Conservation (phyloP, 1,140 invertebrate genomes). For the Megathymus violae region DNA sequence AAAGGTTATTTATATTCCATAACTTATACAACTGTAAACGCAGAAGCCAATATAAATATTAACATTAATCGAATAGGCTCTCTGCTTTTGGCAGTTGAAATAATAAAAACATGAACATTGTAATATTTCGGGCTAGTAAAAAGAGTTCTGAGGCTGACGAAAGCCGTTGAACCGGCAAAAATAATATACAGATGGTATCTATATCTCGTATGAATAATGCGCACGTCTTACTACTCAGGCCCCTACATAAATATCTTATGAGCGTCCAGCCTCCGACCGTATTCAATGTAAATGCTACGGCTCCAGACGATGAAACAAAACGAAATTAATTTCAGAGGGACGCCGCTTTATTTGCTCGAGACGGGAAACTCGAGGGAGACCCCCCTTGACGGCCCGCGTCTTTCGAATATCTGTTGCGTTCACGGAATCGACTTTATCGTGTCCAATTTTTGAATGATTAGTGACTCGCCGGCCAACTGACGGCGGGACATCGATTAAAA, state of each 20-base stretch:
- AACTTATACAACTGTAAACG: neutral
- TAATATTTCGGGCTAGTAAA: conserved; percentile 30
- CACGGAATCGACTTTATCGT: conserved; percentile 57
- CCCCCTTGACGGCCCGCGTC: conserved; percentile 68
- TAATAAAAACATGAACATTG: conserved; percentile 18
- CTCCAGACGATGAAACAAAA: conserved; percentile 81
- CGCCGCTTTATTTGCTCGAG: conserved; percentile 72
- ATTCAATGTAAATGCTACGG: conserved; percentile 81
- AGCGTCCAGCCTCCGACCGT: conserved; percentile 72
- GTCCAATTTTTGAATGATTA: conserved; percentile 66
- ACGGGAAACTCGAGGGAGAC: conserved; percentile 60
- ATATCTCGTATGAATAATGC: conserved; percentile 79
- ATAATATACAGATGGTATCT: conserved; percentile 72
- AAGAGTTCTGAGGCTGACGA: conserved; percentile 33
- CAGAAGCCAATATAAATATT: neutral
- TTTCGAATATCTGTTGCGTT: conserved; percentile 59
- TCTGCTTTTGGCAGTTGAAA: neutral
- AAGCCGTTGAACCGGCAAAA: conserved; percentile 74
- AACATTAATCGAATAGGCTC: neutral
- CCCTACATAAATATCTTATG: conserved; percentile 78
- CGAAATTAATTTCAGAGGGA: conserved; percentile 80
- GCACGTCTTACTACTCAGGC: conserved; percentile 72
- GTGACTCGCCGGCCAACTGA: conserved; percentile 51
- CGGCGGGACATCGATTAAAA: conserved; percentile 54
- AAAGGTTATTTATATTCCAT: neutral